phyloP scores from a whole-genome alignment of 2,888 invertebrate genomes.

The Acronicta leporina region DNA sequence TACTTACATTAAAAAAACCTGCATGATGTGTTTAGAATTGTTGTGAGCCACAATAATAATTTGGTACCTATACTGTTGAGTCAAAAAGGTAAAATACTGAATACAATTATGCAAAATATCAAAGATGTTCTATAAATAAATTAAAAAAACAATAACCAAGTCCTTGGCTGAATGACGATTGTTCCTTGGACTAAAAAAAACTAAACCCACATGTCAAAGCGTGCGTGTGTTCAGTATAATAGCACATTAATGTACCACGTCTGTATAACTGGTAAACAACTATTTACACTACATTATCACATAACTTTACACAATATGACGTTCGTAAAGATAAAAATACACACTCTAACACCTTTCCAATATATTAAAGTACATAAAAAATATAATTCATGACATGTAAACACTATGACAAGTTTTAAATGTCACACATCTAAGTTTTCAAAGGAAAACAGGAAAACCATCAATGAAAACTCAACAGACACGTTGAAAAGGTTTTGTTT shows the following conservation, averaged over 20 bases:
- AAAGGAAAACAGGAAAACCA: conserved; percentile 56
- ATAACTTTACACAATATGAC: conserved; percentile 47
- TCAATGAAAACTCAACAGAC: conserved; percentile 64
- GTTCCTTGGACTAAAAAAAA: conserved; percentile 30
- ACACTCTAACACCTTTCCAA: conserved; percentile 28
- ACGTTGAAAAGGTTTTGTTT: conserved; percentile 60
- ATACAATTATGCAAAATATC: not conserved
- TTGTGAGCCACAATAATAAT: no score
- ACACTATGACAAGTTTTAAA: conserved; percentile 54
- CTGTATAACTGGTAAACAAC: conserved; percentile 32
- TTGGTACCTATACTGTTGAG: no score
- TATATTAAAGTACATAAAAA: conserved; percentile 39
- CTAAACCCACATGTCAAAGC: conserved; percentile 48
- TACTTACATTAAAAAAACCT: conserved; percentile 10
- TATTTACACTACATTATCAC: conserved; percentile 53
- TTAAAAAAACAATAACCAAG: not conserved
- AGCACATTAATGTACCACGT: conserved; percentile 26
- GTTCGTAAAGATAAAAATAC: conserved; percentile 42
- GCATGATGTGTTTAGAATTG: not conserved
- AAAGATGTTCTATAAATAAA: not conserved
- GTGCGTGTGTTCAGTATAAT: conserved; percentile 29
- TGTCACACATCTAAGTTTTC: no score
- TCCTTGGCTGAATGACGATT: conserved; percentile 26
- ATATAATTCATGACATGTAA: conserved; percentile 56
- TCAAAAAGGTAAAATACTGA: not conserved